Conservation (phyloP, 1,140 invertebrate species). For the Lineus longissimus region DNA sequence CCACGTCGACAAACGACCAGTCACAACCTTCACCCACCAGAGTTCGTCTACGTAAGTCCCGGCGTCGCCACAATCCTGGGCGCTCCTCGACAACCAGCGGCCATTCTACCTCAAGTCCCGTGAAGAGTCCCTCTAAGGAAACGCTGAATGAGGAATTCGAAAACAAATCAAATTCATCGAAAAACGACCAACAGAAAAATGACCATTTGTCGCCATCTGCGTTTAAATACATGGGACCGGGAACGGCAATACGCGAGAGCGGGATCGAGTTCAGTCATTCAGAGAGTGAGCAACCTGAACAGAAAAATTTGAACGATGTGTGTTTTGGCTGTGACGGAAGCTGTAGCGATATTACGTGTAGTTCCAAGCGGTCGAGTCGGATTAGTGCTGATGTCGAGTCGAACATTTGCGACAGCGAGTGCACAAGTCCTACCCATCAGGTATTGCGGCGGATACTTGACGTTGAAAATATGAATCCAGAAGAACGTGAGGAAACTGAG, state of each 20-base stretch:
- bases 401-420: constrained; percentile 2
- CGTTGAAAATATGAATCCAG: neutral
- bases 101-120: constrained; percentile 25
- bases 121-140: constrained; percentile 32
- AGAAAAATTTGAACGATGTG: constrained; percentile 46
- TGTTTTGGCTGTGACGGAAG: constrained; percentile 51
- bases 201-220: constrained; percentile 26
- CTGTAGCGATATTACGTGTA: constrained; percentile 42
- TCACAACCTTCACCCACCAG: constrained; percentile 44
- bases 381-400: constrained; percentile 18
- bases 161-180: constrained; percentile 15
- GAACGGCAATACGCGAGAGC: constrained; percentile 41
- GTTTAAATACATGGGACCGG: constrained; percentile 41
- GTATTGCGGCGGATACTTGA: neutral
- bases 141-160: constrained; percentile 29
- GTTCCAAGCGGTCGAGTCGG: constrained; percentile 40
- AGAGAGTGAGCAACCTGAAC: constrained; percentile 16
- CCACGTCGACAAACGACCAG: constrained; percentile 6
- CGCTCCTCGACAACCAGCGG: constrained; percentile 37
- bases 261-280: constrained; percentile 3
- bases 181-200: constrained; percentile 17
- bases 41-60: constrained; percentile 37
- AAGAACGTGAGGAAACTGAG: neutral
- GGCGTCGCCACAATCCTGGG: constrained; percentile 48
- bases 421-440: neutral